A percentile compares a stretch with the other conserved stretches of the same genome.
These are phyloP conservation scores for Tauraco erythrolophus DNA, from an alignment of 2,113 vertebrate genomes.

Conservation along the genomic window DNA sequence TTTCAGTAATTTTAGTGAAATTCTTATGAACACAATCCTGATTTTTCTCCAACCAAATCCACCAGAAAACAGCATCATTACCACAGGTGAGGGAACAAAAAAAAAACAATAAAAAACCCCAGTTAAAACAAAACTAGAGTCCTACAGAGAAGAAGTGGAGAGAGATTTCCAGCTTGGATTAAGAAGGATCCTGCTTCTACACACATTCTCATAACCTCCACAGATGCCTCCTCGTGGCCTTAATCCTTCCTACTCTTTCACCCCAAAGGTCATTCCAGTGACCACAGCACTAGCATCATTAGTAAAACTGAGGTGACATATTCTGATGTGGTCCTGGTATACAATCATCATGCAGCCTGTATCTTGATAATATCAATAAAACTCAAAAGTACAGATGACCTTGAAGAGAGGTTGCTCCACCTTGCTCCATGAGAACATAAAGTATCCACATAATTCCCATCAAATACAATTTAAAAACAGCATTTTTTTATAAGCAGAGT, in stretches of 20 bases:
- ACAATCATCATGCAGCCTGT: not conserved
- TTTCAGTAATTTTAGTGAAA: not conserved
- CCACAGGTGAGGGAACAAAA: not conserved
- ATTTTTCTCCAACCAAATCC: not conserved
- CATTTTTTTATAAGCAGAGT: not conserved
- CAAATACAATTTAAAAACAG: not conserved
- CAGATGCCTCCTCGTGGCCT: not conserved
- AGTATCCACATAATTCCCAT: not conserved
- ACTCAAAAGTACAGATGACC: not conserved
- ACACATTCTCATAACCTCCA: not conserved
- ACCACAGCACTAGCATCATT: not conserved
- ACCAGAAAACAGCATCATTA: not conserved
- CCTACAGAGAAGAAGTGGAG: not conserved
- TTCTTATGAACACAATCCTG: not conserved
- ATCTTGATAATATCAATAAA: accelerated
- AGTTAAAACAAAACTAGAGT: not conserved
- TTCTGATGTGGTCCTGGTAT: not conserved
- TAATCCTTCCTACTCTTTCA: not conserved
- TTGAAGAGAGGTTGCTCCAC: not conserved
- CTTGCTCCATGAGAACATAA: not conserved
- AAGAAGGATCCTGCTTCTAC: not conserved
- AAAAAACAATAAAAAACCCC: accelerated
- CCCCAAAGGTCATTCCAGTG: not conserved
- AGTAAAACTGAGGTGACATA: not conserved
- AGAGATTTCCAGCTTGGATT: not conserved